Evolutionary conservation across 2,888 invertebrate genomes (phyloP), one percentile per base, ranked within the genome.

Genomic region (Psylliodes chrysocephalus): DNA sequence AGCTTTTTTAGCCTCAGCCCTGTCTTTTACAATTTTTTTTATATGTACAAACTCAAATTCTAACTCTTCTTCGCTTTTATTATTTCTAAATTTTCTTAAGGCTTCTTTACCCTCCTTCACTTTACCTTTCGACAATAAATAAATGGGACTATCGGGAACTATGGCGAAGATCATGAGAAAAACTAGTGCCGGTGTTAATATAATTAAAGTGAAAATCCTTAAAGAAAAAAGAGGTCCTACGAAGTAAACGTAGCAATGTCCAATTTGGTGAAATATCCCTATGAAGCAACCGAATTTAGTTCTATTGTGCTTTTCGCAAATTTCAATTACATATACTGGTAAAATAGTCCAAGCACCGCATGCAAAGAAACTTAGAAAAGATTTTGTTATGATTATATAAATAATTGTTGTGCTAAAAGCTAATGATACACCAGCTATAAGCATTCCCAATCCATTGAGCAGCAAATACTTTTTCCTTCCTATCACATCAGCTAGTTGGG

Each of bases 401-500:
- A 28, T 46, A 8, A 73, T 46, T 3, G 33, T 46, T 1, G 46
- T 59, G 5, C 69, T 66, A 14, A 70, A 69, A 0, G 70, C 64
- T 2, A 65, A 6, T 0, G 59, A 42, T 1, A 67, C 8, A 18
- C 66, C 38, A 1, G 71, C 91, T 0, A 88, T 33, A 15, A 90
- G 78, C 57, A 90, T 89, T 0, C 92, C 90, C 0, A 90, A 70
- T 0, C 87, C 82, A 14, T 89, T 85, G 6, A 86, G 78, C 5
- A 91, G 77, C 8, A 92, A 81, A 0, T 88, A 86, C 84, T 84
- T 86, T 82, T 90, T 91, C n/a, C 91, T 84, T 0, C 91, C 92
- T 2, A 70, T 22, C 12, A 25, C 30, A n/a, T 71, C 64, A 0
- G 67, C 38, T 1, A 51, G 49, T n/a, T 53, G 47, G 3, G 67